Percentiles rank a stretch among this genome's conserved stretches.
Conservation (phyloP, 2,113 vertebrate species). For the Lamprotornis superbus region DNA sequence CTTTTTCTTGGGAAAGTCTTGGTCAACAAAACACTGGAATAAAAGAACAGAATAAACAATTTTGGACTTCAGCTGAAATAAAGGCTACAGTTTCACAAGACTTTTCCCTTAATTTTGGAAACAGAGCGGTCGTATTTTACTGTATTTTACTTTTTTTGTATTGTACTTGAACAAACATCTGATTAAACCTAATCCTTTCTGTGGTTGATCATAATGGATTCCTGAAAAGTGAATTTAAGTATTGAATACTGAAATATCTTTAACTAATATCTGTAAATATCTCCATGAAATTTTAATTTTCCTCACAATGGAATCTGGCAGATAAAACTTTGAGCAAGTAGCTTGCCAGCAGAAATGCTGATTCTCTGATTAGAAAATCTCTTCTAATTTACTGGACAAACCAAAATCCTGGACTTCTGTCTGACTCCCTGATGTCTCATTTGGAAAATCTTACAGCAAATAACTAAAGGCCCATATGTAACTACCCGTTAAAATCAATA, state of each 20-base stretch:
- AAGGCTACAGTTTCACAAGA: neutral
- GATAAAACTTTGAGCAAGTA: neutral
- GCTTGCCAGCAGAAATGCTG: neutral
- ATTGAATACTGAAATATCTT: neutral
- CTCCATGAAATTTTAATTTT: neutral
- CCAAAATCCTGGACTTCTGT: neutral
- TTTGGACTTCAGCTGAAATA: neutral
- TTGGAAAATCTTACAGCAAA: neutral
- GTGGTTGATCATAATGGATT: neutral
- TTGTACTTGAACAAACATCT: neutral
- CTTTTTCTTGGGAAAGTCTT: neutral
- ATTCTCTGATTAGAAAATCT: neutral
- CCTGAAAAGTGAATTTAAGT: neutral
- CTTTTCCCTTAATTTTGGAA: neutral
- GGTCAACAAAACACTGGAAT: neutral
- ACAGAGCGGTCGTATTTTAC: neutral
- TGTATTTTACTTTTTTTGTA: neutral
- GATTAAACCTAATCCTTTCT: neutral
- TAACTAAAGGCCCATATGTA: neutral
- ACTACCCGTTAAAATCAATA: neutral
- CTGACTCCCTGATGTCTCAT: neutral
- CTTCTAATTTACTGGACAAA: neutral
- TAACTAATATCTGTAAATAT: neutral
- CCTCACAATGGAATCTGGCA: fast-evolving
- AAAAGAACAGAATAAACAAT: neutral